Evolutionary conservation across 2,797 vertebrate genomes (phyloP).

Genomic region (Syndactyla subalaris): DNA sequence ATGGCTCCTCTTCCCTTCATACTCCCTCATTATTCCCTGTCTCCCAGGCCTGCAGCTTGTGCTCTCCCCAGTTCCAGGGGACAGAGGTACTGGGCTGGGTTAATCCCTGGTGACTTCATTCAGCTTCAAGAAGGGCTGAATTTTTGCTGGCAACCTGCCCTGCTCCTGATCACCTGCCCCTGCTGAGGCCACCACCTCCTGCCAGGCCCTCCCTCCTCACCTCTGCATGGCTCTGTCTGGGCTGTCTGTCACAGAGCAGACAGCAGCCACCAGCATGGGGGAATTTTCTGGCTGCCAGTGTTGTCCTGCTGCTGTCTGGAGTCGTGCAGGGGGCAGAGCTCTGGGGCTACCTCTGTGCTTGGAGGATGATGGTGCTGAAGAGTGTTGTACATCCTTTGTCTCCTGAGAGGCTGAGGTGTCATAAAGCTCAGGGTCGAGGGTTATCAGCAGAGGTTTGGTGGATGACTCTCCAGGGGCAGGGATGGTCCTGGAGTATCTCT

Average conservation of each 20-base stretch:
- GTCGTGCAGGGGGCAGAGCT: background rate
- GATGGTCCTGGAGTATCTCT: background rate
- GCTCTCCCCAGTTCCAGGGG: background rate
- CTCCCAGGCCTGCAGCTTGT: background rate
- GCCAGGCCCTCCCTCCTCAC: background rate
- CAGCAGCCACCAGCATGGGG: background rate
- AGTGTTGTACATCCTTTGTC: background rate
- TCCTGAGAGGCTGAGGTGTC: background rate
- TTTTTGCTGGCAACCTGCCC: background rate
- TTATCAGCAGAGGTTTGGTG: background rate
- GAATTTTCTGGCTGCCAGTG: background rate
- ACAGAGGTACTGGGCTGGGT: background rate
- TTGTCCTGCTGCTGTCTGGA: background rate
- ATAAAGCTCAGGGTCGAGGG: background rate
- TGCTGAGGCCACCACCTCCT: background rate
- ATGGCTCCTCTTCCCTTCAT: background rate
- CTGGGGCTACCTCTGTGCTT: too few relatives aligned
- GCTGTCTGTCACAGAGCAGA: background rate
- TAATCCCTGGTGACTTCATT: background rate
- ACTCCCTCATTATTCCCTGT: background rate
- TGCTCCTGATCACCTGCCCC: background rate
- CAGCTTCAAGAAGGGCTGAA: background rate
- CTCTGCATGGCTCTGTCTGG: background rate
- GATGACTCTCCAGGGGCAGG: too few relatives aligned
- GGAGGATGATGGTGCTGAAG: too few relatives aligned